Conservation (phyloP, 2,113 vertebrate species). For the Podarcis muralis region DNA sequence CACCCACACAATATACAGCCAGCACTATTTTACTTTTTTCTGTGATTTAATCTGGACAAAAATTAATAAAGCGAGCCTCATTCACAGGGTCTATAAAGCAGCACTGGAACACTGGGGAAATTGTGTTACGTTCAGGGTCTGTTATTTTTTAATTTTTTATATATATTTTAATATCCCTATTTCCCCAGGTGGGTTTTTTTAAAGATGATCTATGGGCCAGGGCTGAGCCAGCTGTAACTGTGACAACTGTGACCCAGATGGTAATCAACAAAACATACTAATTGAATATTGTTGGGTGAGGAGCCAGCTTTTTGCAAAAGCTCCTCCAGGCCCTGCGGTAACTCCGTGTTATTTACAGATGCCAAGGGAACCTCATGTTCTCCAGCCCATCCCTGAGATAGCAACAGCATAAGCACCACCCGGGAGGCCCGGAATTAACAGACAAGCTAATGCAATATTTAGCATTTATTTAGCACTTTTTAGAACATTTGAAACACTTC, state of each 20-base stretch:
- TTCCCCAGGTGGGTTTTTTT: slow-evolving; percentile 48
- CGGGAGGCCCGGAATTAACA: background rate
- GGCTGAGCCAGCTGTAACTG: slow-evolving; percentile 43
- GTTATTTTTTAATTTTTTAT: background rate
- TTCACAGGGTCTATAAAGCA: slow-evolving; percentile 15
- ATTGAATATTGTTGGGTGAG: slow-evolving; percentile 46
- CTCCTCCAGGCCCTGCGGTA: background rate
- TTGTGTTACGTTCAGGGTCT: background rate
- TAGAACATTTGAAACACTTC: background rate
- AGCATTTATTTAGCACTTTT: background rate
- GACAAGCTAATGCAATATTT: background rate
- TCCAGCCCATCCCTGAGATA: background rate
- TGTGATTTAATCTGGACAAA: slow-evolving; percentile 16
- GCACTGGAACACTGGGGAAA: slow-evolving; percentile 32
- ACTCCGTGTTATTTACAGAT: background rate
- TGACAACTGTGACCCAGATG: slow-evolving; percentile 50
- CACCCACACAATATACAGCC: background rate
- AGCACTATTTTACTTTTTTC: background rate
- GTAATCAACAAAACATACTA: slow-evolving; percentile 52
- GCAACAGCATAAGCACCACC: background rate
- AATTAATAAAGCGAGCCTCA: slow-evolving; percentile 28
- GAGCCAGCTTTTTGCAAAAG: slow-evolving; percentile 17
- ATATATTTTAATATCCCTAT: slow-evolving; percentile 36
- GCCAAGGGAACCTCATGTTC: background rate
- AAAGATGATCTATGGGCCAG: slow-evolving; percentile 33